These are phyloP conservation scores for Gobionotothen gibberifrons DNA, from an alignment of 2,797 vertebrate species.

Conservation along the genomic window DNA sequence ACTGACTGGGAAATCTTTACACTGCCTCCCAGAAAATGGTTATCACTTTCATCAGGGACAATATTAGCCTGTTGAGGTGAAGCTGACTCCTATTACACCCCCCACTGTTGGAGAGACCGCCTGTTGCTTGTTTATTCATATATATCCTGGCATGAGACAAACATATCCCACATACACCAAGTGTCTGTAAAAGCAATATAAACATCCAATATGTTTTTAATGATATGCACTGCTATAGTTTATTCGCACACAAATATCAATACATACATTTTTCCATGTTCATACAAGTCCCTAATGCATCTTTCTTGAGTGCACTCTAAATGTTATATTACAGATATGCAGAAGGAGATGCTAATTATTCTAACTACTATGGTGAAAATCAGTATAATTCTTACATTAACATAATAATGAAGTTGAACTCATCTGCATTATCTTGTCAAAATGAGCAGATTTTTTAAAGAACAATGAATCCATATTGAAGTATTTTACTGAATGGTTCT, in stretches of 20 bases:
- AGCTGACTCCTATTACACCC: too few relatives aligned
- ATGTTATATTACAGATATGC: background rate
- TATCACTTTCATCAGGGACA: background rate
- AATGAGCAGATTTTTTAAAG: background rate
- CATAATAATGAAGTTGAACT: background rate
- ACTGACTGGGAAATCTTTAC: slow-evolving; percentile 6
- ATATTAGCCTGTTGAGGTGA: too few relatives aligned
- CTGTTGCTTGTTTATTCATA: slow-evolving; percentile 5
- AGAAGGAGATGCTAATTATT: background rate
- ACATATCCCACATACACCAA: background rate
- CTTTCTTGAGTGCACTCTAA: background rate
- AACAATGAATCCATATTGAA: background rate
- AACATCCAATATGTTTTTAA: background rate
- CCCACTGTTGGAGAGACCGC: background rate
- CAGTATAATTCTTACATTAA: background rate
- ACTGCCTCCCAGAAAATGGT: background rate
- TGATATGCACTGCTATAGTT: background rate
- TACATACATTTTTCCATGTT: background rate
- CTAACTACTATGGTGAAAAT: background rate
- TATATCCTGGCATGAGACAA: slow-evolving; percentile 5
- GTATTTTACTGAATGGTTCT: background rate
- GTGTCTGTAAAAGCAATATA: background rate
- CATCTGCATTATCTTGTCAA: background rate
- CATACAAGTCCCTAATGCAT: background rate
- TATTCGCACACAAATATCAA: background rate